Conservation (phyloP, 2,888 invertebrate genomes). For the Gymnocheta viridis region DNA sequence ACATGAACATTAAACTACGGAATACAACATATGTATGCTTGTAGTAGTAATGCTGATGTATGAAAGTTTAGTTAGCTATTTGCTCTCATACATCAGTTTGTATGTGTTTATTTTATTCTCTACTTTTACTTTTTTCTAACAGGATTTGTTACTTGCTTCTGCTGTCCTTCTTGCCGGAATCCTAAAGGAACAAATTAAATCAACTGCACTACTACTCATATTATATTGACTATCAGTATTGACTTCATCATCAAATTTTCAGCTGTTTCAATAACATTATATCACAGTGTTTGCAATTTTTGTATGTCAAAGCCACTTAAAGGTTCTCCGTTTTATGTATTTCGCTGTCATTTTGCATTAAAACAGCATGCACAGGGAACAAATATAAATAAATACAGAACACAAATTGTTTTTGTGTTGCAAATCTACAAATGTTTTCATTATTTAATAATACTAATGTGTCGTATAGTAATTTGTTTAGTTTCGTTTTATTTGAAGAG, state of each 20-base stretch:
- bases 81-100: neutral
- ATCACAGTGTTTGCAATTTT: conserved; percentile 12
- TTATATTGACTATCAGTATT: conserved; percentile 32
- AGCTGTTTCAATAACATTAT: conserved; percentile 4
- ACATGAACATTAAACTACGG: neutral
- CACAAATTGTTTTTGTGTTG: conserved; percentile 7
- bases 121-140: neutral
- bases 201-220: conserved; percentile 46
- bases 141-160: conserved; percentile 3
- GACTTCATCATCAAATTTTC: neutral
- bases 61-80: neutral
- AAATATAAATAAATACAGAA: conserved; percentile 2
- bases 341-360: conserved; percentile 22
- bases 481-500: neutral
- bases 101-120: conserved; percentile 9
- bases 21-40: neutral
- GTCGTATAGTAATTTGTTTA: neutral
- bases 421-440: neutral
- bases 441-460: neutral
- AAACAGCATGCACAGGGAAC: conserved; percentile 3
- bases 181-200: conserved; percentile 59
- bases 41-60: neutral
- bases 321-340: conserved; percentile 4
- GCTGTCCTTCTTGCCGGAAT: neutral
- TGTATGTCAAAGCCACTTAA: conserved; percentile 50